Conservation (phyloP, 1,140 invertebrate species). For the Temnothorax longispinosus region DNA sequence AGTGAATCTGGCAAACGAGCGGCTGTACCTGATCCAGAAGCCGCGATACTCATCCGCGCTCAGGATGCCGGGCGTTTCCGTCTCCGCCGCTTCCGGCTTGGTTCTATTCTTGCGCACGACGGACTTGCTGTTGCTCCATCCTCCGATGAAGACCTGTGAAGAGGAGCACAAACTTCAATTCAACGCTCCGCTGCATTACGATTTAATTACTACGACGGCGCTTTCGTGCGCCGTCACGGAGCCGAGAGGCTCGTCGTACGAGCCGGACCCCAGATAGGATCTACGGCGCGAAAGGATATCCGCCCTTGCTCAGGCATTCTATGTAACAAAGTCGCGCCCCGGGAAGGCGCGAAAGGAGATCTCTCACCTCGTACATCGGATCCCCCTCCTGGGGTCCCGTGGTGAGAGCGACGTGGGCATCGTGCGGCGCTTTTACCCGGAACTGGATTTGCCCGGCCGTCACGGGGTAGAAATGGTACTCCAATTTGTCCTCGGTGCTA, state of each 20-base stretch:
- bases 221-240: not conserved
- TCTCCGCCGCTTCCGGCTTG: slow-evolving; percentile 92
- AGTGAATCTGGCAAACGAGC: not conserved
- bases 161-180: not conserved
- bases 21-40: slow-evolving; percentile 90
- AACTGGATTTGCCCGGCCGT: slow-evolving; percentile 89
- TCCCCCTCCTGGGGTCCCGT: slow-evolving; percentile 88
- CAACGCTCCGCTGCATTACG: not conserved
- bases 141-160: slow-evolving; percentile 91
- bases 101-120: slow-evolving; percentile 92
- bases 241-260: not conserved
- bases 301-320: not conserved
- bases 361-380: slow-evolving; percentile 90
- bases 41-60: slow-evolving; percentile 90
- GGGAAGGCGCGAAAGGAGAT: not conserved
- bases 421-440: slow-evolving; percentile 90
- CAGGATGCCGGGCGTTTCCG: slow-evolving; percentile 90
- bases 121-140: slow-evolving; percentile 94
- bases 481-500: slow-evolving; percentile 91
- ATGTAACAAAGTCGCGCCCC: not conserved
- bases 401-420: slow-evolving; percentile 93
- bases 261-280: not conserved
- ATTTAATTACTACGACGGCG: not conserved
- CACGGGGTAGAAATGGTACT: slow-evolving; percentile 92
- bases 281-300: not conserved